Percentiles rank a stretch among this genome's conserved stretches.
Conservation (phyloP, 2,888 invertebrate genomes). For the Oscheius sp. region DNA sequence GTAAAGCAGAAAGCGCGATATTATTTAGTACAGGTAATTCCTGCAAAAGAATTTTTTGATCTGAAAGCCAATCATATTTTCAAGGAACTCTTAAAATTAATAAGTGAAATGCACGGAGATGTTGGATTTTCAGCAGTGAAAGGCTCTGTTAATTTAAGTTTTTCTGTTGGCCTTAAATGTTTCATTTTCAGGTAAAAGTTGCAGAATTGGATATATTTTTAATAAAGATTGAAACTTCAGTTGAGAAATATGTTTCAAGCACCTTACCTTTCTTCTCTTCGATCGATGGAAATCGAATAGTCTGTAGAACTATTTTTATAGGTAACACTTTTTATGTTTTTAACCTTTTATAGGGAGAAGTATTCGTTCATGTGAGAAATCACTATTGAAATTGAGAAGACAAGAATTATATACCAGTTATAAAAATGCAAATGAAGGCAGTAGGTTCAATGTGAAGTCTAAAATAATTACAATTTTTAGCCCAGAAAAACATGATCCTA, state of each 20-base stretch:
- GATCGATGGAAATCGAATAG: constrained; percentile 37
- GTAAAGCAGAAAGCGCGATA: constrained; percentile 24
- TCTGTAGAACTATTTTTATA: constrained; percentile 43
- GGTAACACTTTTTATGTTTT: constrained; percentile 22
- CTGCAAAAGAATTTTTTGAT: not conserved
- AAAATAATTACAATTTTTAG: constrained; percentile 11
- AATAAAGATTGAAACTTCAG: constrained; percentile 35
- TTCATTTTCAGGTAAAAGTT: constrained; percentile 35
- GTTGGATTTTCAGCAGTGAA: constrained; percentile 41
- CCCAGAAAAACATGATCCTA: constrained; percentile 5
- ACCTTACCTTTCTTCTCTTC: constrained; percentile 39
- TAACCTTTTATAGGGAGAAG: constrained; percentile 39
- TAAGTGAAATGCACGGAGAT: constrained; percentile 50
- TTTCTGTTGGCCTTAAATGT: not conserved
- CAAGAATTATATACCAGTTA: constrained; percentile 36
- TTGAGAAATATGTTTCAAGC: constrained; percentile 36
- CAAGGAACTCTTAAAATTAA: constrained; percentile 36
- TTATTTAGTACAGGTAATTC: constrained; percentile 8
- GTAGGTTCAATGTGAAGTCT: constrained; percentile 8
- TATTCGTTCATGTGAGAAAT: constrained; percentile 51
- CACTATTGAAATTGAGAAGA: constrained; percentile 38
- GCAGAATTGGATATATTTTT: constrained; percentile 41
- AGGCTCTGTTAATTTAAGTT: constrained; percentile 39
- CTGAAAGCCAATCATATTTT: constrained; percentile 27
- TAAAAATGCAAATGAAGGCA: not conserved